Conservation (phyloP, 2,113 vertebrate genomes). For the Aegithalos caudatus region DNA sequence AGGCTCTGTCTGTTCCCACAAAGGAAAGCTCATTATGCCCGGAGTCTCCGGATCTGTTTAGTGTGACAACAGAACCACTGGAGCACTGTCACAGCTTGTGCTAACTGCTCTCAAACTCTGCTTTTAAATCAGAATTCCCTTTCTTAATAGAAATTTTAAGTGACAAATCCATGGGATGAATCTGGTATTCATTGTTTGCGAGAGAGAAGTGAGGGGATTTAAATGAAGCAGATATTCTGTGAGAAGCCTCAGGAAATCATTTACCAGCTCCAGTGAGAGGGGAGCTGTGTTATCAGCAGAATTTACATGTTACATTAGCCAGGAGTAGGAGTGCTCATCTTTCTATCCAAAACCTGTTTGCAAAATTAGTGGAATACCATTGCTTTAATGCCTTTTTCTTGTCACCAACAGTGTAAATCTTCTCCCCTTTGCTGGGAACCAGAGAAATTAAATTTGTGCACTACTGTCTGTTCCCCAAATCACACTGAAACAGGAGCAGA, state of each 20-base stretch:
- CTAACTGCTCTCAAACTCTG: background rate
- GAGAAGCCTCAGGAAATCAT: constrained; percentile 68
- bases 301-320: constrained; percentile 74
- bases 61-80: background rate
- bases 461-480: background rate
- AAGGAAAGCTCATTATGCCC: background rate
- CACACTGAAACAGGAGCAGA: background rate
- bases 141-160: constrained; percentile 72
- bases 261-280: constrained; percentile 49
- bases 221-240: constrained; percentile 61
- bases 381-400: constrained; percentile 26
- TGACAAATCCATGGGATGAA: constrained; percentile 62
- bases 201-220: constrained; percentile 57
- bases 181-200: constrained; percentile 66
- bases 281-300: constrained; percentile 65
- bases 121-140: background rate
- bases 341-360: constrained; percentile 66
- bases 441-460: background rate
- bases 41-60: background rate
- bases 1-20: background rate
- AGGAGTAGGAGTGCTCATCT: constrained; percentile 70
- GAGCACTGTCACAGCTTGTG: background rate
- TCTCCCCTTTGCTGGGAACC: background rate
- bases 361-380: constrained; percentile 55
- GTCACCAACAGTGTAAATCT: background rate